phyloP scores from a whole-genome alignment of 1,140 invertebrate species.

The Aphelinus certus region DNA sequence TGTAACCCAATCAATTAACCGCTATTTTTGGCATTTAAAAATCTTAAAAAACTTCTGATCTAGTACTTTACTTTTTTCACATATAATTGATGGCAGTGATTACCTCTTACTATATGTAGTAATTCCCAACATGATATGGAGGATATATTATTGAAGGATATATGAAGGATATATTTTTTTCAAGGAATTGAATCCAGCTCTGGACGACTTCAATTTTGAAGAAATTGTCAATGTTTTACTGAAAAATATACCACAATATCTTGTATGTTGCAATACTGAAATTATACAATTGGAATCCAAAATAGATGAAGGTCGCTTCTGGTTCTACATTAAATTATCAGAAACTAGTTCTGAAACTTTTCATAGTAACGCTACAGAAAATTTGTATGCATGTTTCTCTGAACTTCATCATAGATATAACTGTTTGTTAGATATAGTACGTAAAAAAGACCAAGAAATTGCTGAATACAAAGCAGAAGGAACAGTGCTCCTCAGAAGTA shows the following conservation, averaged over 20 bases:
- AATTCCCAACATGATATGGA: too few relatives aligned
- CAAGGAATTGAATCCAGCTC: constrained; percentile 55
- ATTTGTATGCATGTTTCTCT: constrained; percentile 47
- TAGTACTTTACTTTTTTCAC: too few relatives aligned
- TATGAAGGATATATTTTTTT: constrained; percentile 30
- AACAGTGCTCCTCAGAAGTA: constrained; percentile 55
- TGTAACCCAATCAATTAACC: too few relatives aligned
- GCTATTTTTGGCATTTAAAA: too few relatives aligned
- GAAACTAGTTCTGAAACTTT: constrained; percentile 49
- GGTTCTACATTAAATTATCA: constrained; percentile 51
- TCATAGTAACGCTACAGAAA: constrained; percentile 51
- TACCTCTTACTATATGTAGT: too few relatives aligned
- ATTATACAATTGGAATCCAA: constrained; percentile 47
- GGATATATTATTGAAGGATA: constrained; percentile 9
- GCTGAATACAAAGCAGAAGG: constrained; percentile 58
- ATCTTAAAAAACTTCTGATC: too few relatives aligned
- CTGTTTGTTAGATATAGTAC: constrained; percentile 50
- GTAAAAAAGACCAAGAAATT: constrained; percentile 58
- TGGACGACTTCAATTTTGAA: constrained; percentile 45
- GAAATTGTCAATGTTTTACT: constrained; percentile 48
- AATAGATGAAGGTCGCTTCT: constrained; percentile 50
- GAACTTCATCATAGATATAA: constrained; percentile 47
- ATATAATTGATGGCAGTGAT: too few relatives aligned
- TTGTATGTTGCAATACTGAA: constrained; percentile 34
- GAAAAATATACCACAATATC: constrained; percentile 44